Evolutionary conservation across 1,140 invertebrate species (phyloP), one percentile per base, ranked within the genome.

Genomic region (Drosophila ironensis): DNA sequence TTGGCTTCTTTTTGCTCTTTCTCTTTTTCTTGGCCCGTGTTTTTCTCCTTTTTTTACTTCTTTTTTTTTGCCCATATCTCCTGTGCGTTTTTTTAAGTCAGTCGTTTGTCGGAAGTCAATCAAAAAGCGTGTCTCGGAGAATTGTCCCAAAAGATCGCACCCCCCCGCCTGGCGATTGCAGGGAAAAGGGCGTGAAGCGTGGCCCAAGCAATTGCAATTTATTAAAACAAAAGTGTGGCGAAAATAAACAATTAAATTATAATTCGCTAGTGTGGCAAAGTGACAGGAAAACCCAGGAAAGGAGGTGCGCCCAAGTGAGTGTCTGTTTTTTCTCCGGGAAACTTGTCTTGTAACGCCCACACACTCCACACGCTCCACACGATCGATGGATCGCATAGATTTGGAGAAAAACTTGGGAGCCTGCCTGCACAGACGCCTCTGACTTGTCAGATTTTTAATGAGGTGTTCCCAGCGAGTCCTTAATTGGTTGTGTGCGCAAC

Each of bases 71-170:
- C 61, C 52, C 71, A 80, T 87, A 75, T 87, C 76, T 81, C 59
- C 69, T 57, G 72, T 72, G 68, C 76, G 63, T 80, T 87, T 87
- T 87, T 87, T 89, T 86, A 86, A 80, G 74, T 84, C 80, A 89
- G 88, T 89, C 88, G 88, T 89, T 88, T 89, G 88, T 89, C 88
- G 88, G 88, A 89, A 89, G 88, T 89, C 88, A 89, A 89, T 89
- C 88, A 89, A 89, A 89, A 88, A 89, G 87, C 87, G 87, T 89
- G 87, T 88, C 87, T 82, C 77, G 59, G 59, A 63, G 60, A 48
- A 63, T 47, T 46, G 57, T 64, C 25, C 60, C 60, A 63, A 63
- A 63, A 64, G 60, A 64, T 64, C 59, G 28, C 41, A 30, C 20
- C 22, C 40, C 16, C 35, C 48, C 45, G 20, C 37, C 57, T 11